Conservation (phyloP, 1,140 invertebrate species). For the Formica exsecta region DNA sequence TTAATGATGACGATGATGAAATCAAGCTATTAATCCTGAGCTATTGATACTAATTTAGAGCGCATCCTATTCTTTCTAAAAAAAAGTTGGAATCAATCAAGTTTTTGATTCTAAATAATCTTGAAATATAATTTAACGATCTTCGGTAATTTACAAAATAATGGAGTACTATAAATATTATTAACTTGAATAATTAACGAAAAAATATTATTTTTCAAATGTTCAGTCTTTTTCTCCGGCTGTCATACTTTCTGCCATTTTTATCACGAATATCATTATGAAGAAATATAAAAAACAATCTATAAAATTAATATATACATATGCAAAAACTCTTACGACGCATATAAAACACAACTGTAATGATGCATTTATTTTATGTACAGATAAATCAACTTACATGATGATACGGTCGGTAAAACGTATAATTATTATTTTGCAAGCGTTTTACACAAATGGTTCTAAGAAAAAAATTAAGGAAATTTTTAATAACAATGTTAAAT, state of each 20-base stretch:
- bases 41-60: neutral
- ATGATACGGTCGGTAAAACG: neutral
- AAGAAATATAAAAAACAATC: neutral
- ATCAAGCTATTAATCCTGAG: neutral
- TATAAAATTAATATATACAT: neutral
- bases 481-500: slow-evolving; percentile 10
- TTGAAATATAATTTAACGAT: neutral
- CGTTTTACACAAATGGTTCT: neutral
- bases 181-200: slow-evolving; percentile 2
- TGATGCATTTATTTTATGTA: no score
- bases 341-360: no score
- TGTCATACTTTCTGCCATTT: neutral
- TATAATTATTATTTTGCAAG: neutral
- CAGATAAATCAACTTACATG: no score
- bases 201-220: neutral
- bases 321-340: neutral
- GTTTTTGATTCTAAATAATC: neutral
- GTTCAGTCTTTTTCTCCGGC: neutral
- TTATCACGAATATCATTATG: neutral
- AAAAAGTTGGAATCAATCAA: neutral
- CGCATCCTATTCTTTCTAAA: neutral
- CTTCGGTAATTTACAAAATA: slow-evolving; percentile 14
- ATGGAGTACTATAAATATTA: slow-evolving; percentile 29
- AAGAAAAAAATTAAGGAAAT: neutral
- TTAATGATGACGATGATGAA: neutral